phyloP scores from a whole-genome alignment of 2,888 invertebrate species.

The Spodoptera littoralis region DNA sequence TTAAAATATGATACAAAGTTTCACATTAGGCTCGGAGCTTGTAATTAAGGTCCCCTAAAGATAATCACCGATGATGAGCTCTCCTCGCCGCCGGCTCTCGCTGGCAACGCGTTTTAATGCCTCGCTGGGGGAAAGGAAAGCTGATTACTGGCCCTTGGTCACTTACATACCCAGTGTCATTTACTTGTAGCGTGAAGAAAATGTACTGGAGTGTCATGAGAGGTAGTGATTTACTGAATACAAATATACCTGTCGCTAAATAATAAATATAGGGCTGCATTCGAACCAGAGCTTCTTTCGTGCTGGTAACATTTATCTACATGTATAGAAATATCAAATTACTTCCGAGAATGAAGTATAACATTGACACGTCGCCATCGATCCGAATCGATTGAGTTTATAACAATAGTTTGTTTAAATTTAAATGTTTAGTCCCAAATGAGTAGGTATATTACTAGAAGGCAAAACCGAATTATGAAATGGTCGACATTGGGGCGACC shows the following conservation, averaged over 20 bases:
- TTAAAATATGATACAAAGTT: constrained; percentile 42
- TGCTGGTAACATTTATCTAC: constrained; percentile 49
- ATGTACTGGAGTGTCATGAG: constrained; percentile 14
- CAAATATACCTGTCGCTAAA: constrained; percentile 45
- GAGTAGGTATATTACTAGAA: constrained; percentile 63
- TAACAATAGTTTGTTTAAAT: constrained; percentile 66
- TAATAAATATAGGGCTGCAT: constrained; percentile 16
- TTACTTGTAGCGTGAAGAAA: constrained; percentile 40
- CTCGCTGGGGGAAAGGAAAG: constrained; percentile 51
- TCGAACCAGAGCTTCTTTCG: constrained; percentile 25
- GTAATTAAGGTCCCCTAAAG: constrained; percentile 68
- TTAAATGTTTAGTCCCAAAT: constrained; percentile 64
- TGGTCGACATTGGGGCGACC: constrained; percentile 80
- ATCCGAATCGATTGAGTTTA: constrained; percentile 68
- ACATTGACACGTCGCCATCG: constrained; percentile 77
- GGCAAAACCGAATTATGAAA: constrained; percentile 67
- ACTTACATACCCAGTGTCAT: constrained; percentile 39
- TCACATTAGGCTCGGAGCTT: constrained; percentile 61
- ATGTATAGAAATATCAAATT: constrained; percentile 75
- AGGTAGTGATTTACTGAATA: constrained; percentile 38
- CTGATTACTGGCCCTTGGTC: constrained; percentile 59
- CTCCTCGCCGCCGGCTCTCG: constrained; percentile 55
- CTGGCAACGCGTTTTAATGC: constrained; percentile 35
- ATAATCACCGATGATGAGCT: constrained; percentile 63
- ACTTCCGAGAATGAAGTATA: constrained; percentile 75